A percentile compares a stretch with the other conserved stretches of the same genome.
These are phyloP conservation scores for Pseudorhiza aurosa DNA, from an alignment of 30 jellyfish, hydroid and myxozoan genomes.

Conservation along the genomic window DNA sequence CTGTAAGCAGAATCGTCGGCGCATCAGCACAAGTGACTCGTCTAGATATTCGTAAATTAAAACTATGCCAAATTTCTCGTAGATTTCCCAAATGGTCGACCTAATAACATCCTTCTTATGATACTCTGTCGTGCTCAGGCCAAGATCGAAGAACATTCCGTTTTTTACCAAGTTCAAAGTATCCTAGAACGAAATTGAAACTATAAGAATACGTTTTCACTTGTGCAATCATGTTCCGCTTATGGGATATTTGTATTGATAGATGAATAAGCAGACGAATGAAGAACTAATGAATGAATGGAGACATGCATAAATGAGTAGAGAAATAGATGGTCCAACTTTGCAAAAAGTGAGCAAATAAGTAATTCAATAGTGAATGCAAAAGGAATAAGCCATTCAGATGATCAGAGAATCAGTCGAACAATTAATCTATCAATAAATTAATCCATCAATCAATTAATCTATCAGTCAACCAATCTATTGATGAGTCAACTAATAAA, in stretches of 20 bases:
- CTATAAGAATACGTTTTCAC: no score
- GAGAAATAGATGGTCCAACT: neutral
- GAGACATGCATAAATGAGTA: neutral
- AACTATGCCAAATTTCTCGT: slow-evolving; percentile 86
- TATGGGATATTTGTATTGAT: neutral
- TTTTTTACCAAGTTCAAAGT: slow-evolving; percentile 86
- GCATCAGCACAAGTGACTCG: slow-evolving; percentile 82
- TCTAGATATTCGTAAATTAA: slow-evolving; percentile 89
- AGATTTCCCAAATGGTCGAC: slow-evolving; percentile 87
- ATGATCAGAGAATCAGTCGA: neutral
- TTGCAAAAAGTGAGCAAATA: neutral
- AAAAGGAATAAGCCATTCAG: no score
- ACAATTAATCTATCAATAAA: neutral
- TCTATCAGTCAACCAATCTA: neutral
- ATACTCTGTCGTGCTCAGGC: slow-evolving; percentile 96
- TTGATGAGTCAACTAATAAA: neutral
- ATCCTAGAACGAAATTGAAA: slow-evolving; percentile 82
- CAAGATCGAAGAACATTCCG: slow-evolving; percentile 96
- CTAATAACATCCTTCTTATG: slow-evolving; percentile 84
- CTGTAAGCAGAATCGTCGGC: slow-evolving; percentile 89
- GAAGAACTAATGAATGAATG: neutral
- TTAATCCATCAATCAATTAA: neutral
- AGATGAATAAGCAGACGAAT: neutral
- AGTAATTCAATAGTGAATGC: neutral
- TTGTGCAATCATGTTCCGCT: neutral